phyloP scores from a whole-genome alignment of 2,797 vertebrate species.

The Passerculus sandwichensis region DNA sequence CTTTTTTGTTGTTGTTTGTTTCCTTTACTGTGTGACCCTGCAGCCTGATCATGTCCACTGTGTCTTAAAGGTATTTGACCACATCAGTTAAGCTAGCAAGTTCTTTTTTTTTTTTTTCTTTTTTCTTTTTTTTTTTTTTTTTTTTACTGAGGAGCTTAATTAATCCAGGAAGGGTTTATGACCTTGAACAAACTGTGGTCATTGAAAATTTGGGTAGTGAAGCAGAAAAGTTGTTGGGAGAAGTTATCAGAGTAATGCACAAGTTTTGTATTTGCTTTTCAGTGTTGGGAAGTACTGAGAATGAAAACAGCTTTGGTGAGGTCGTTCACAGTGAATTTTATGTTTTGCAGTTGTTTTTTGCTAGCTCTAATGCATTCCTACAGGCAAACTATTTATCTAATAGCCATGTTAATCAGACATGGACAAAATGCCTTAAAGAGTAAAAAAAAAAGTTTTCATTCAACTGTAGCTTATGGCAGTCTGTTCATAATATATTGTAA shows the following conservation, averaged over 20 bases:
- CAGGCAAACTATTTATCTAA: neutral
- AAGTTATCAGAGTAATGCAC: constrained; percentile 45
- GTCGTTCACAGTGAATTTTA: neutral
- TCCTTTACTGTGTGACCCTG: constrained; percentile 26
- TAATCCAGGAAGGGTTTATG: constrained; percentile 72
- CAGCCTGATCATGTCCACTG: constrained; percentile 21
- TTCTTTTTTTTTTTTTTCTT: neutral
- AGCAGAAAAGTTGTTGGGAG: constrained; percentile 67
- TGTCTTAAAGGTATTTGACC: constrained; percentile 49
- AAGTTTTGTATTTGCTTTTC: constrained; percentile 36
- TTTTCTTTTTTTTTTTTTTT: neutral
- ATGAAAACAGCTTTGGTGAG: neutral
- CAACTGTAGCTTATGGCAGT: neutral
- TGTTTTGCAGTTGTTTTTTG: constrained; percentile 13
- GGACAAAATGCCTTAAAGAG: neutral
- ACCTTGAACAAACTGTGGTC: constrained; percentile 61
- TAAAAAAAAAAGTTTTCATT: neutral
- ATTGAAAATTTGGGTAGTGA: constrained; percentile 64
- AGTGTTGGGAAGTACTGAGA: neutral
- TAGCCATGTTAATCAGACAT: neutral
- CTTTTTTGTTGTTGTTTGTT: constrained; percentile 53
- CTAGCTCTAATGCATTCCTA: neutral
- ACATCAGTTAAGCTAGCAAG: constrained; percentile 32
- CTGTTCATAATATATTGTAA: neutral
- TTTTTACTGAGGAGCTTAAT: constrained; percentile 48